Conservation (phyloP, 2,113 vertebrate genomes). For the Bubo bubo region DNA sequence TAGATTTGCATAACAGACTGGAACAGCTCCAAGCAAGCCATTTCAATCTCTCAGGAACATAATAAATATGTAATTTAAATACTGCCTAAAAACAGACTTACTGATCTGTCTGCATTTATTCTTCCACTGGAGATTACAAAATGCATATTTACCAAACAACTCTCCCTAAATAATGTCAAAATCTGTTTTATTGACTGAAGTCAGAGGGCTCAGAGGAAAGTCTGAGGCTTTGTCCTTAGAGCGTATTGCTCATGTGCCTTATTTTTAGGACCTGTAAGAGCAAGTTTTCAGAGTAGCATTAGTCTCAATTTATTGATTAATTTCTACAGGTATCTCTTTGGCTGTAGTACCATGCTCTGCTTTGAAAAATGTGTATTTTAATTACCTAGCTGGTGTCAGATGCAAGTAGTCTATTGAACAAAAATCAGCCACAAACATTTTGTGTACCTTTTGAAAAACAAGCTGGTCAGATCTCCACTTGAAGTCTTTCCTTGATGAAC, state of each 20-base stretch:
- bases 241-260: background rate
- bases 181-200: background rate
- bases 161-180: background rate
- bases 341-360: background rate
- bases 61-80: conserved; percentile 29
- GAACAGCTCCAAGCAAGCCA: background rate
- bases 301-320: background rate
- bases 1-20: background rate
- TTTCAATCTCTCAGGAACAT: conserved; percentile 10
- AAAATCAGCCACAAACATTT: background rate
- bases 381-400: background rate
- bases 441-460: background rate
- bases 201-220: background rate
- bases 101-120: background rate
- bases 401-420: background rate
- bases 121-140: background rate
- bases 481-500: background rate
- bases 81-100: background rate
- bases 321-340: background rate
- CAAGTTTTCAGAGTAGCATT: background rate
- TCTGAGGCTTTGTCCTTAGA: background rate
- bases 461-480: background rate
- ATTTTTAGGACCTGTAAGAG: background rate
- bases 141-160: background rate
- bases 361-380: background rate